phyloP scores from a whole-genome alignment of 2,888 invertebrate genomes.

The Tromatobia lineatoria region DNA sequence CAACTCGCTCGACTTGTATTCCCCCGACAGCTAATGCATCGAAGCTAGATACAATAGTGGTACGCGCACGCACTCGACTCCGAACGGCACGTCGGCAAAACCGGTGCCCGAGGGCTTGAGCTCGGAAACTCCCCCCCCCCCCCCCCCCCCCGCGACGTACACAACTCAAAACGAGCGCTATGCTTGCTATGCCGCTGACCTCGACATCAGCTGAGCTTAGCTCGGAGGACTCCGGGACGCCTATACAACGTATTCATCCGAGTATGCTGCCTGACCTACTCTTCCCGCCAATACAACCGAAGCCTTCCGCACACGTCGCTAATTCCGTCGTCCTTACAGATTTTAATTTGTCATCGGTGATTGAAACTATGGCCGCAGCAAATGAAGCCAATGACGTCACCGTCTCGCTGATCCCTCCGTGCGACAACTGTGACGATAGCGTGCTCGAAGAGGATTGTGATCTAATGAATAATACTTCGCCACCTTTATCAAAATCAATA shows the following conservation, averaged over 20 bases:
- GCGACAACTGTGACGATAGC: too few relatives aligned
- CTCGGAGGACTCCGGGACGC: too few relatives aligned
- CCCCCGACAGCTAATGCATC: background rate
- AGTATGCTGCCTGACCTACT: background rate
- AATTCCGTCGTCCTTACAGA: background rate
- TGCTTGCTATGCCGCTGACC: background rate
- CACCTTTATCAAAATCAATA: background rate
- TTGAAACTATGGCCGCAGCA: too few relatives aligned
- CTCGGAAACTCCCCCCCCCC: background rate
- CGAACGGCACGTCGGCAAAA: background rate
- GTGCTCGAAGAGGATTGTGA: too few relatives aligned
- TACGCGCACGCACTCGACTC: background rate
- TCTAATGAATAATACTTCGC: too few relatives aligned
- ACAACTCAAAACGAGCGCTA: background rate
- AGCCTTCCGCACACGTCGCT: background rate
- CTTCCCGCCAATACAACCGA: background rate
- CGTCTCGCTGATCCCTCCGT: too few relatives aligned
- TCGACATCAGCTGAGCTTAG: background rate
- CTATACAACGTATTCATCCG: too few relatives aligned
- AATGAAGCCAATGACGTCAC: too few relatives aligned
- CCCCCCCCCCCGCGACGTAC: background rate
- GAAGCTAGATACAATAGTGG: background rate
- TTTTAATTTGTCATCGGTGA: background rate
- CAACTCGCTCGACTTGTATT: background rate
- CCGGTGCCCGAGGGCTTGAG: background rate